Evolutionary conservation across 1,140 invertebrate genomes (phyloP), one percentile per base, ranked within the genome.

Genomic region (Drosophila lacteicornis): DNA sequence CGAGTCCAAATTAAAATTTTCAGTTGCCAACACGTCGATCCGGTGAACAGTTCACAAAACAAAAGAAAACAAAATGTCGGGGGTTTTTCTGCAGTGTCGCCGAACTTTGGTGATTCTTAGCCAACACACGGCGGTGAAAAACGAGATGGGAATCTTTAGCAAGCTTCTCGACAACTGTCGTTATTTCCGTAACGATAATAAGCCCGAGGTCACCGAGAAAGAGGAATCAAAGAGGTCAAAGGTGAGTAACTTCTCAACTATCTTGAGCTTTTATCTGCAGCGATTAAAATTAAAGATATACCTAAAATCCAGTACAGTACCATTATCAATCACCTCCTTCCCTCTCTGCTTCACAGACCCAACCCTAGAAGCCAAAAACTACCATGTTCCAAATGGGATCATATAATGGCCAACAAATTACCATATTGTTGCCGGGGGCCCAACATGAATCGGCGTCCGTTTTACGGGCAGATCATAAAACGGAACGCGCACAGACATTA

Each of bases 381-480:
- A n/a, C 6, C 45, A 9, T 43, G 8, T 25, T 36, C 67, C 55
- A 15, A 9, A 53, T 13, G 25, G 61, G 58, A 51, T 42, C 57
- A 66, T 60, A 71, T 50, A 71, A 65, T 71, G 59, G 71, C 36
- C 51, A 49, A 43, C 43, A 75, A 73, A 81, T 66, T 58, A 46
- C 65, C 73, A 58, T 77, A 62, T 46, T 79, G 75, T 71, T 79
- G 75, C 46, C 59, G 57, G 57, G 59, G 45, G 45, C 53, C n/a
- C 43, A 47, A 79, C 50, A 82, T 83, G 80, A 82, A 79, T 79
- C 75, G 68, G 75, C 53, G 67, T 70, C 38, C 49, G 63, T 83
- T 84, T 86, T 69, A 79, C 68, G 56, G 82, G 58, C 49, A 85
- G 82, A 81, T 82, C 82, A 86, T 85, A 85, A 85, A 85, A 85